phyloP scores from a whole-genome alignment of 2,113 vertebrate species.

The Perca flavescens region DNA sequence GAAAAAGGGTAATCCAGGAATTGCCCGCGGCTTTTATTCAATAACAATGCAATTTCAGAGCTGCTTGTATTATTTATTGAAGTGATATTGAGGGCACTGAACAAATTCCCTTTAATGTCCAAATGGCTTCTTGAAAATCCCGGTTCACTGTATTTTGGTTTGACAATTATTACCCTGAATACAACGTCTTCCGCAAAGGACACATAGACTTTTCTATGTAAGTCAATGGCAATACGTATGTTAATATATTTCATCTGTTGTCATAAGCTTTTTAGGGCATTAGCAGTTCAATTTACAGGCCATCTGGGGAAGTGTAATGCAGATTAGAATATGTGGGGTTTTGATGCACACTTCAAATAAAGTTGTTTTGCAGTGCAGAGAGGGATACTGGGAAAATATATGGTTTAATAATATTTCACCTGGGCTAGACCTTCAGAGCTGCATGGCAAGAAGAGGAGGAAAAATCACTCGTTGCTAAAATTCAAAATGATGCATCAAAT shows the following conservation, averaged over 20 bases:
- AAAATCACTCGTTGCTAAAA: slow-evolving; percentile 31
- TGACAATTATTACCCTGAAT: slow-evolving; percentile 53
- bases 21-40: slow-evolving; percentile 38
- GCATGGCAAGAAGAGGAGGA: slow-evolving; percentile 25
- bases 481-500: slow-evolving; percentile 8
- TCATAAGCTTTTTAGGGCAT: slow-evolving; percentile 36
- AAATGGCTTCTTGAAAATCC: slow-evolving; percentile 52
- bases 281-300: slow-evolving; percentile 53
- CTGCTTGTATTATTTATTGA: slow-evolving; percentile 66
- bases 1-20: slow-evolving; percentile 38
- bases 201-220: slow-evolving; percentile 36
- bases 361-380: slow-evolving; percentile 51
- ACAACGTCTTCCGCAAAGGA: slow-evolving; percentile 45
- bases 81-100: slow-evolving; percentile 51
- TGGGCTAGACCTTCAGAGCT: slow-evolving; percentile 36
- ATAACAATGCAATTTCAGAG: slow-evolving; percentile 58
- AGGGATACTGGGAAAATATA: slow-evolving; percentile 50
- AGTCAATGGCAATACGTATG: slow-evolving; percentile 32
- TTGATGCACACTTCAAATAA: slow-evolving; percentile 60
- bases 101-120: slow-evolving; percentile 59
- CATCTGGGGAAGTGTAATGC: slow-evolving; percentile 60
- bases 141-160: slow-evolving; percentile 27
- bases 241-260: slow-evolving; percentile 47
- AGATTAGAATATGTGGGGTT: slow-evolving; percentile 36
- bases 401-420: slow-evolving; percentile 44